Conservation (phyloP, 2,113 vertebrate genomes). For the Bettongia penicillata region DNA sequence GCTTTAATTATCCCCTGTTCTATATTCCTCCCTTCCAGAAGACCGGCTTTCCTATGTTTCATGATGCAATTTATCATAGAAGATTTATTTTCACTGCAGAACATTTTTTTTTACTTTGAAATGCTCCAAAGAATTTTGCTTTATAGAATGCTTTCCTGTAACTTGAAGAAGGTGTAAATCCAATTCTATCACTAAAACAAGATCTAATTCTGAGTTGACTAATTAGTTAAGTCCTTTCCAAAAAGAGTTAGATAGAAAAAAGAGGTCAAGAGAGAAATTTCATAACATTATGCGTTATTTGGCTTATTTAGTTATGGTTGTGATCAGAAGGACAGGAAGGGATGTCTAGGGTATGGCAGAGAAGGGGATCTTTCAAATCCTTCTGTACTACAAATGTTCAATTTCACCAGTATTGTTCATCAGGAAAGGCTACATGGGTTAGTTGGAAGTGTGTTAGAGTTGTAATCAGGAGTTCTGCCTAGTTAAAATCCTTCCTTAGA, state of each 20-base stretch:
- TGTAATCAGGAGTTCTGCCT: no score
- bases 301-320: no score
- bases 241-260: neutral
- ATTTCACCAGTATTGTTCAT: no score
- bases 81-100: conserved; percentile 60
- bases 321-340: neutral
- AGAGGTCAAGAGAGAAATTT: no score
- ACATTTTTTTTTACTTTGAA: conserved; percentile 49
- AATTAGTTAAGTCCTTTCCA: neutral
- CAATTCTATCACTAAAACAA: conserved; percentile 33
- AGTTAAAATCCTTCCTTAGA: no score
- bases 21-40: conserved; percentile 53
- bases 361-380: neutral
- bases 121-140: conserved; percentile 72
- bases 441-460: no score
- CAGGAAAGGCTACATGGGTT: no score
- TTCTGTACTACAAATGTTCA: neutral
- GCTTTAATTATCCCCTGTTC: neutral
- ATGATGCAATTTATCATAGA: conserved; percentile 63
- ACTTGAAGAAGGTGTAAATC: conserved; percentile 70
- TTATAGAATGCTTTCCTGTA: conserved; percentile 59
- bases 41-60: conserved; percentile 41
- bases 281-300: no score
- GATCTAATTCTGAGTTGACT: conserved; percentile 58
- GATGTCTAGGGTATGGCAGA: neutral